These are phyloP conservation scores for Porphyrio hochstetteri DNA, from an alignment of 2,113 vertebrate genomes.

Conservation along the genomic window DNA sequence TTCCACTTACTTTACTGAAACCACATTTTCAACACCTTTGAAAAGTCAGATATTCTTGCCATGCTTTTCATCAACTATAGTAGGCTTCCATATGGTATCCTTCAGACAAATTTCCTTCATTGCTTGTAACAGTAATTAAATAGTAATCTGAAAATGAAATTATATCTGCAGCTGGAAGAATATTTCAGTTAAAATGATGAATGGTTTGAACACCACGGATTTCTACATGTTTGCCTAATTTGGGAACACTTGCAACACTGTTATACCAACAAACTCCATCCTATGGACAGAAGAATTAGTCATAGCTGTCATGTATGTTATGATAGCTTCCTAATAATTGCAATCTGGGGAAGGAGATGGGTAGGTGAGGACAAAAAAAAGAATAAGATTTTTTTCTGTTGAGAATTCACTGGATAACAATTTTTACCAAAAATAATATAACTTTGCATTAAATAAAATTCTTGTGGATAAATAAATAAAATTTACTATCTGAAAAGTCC, in stretches of 20 bases:
- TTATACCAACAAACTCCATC: neutral
- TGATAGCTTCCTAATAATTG: neutral
- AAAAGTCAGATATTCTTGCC: neutral
- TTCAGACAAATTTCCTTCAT: conserved; percentile 29
- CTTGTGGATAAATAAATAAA: neutral
- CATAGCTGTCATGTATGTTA: neutral
- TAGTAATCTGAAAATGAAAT: conserved; percentile 40
- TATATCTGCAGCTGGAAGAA: neutral
- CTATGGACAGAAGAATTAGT: neutral
- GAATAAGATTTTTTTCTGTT: neutral
- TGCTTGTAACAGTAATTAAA: conserved; percentile 49
- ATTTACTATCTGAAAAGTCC: neutral
- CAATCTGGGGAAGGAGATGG: neutral
- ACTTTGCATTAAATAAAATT: neutral
- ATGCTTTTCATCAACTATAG: neutral
- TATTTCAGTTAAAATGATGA: conserved; percentile 24
- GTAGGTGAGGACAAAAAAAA: rapidly evolving
- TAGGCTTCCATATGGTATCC: neutral
- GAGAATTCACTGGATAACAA: neutral
- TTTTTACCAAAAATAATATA: neutral
- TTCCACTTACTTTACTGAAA: neutral
- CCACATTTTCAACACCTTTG: neutral
- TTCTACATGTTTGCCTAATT: neutral
- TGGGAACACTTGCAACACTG: neutral
- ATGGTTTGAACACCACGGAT: neutral